A percentile compares a stretch with the other conserved stretches of the same genome.
phyloP scores from a whole-genome alignment of 2,888 invertebrate genomes.

The Xestoiulus laeticollis region DNA sequence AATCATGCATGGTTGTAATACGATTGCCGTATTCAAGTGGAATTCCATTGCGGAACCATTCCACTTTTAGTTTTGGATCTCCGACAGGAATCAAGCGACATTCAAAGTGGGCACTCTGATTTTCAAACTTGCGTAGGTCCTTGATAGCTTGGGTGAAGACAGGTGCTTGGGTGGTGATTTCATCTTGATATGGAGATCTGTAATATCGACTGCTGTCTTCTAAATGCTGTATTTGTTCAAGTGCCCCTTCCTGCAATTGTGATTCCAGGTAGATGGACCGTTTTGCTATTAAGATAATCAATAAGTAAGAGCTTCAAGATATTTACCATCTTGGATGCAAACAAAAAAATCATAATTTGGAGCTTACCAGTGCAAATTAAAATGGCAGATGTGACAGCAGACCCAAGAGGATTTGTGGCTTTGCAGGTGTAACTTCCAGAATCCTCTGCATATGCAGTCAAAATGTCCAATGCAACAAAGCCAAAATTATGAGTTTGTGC shows the following conservation, averaged over 20 bases:
- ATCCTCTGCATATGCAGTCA: slow-evolving; percentile 95
- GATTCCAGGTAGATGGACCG: slow-evolving; percentile 88
- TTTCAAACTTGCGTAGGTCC: slow-evolving; percentile 85
- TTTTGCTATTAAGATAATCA: slow-evolving; percentile 66
- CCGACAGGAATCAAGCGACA: slow-evolving; percentile 93
- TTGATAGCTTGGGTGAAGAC: slow-evolving; percentile 91
- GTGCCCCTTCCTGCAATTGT: slow-evolving; percentile 82
- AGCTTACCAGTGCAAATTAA: slow-evolving; percentile 79
- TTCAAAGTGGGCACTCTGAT: slow-evolving; percentile 93
- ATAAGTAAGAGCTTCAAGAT: slow-evolving; percentile 2
- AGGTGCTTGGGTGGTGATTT: slow-evolving; percentile 84
- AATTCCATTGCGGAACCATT: slow-evolving; percentile 92
- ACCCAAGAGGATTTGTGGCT: slow-evolving; percentile 89
- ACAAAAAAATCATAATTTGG: not conserved
- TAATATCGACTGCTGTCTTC: slow-evolving; percentile 82
- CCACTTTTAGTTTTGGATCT: slow-evolving; percentile 89
- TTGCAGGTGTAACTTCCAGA: slow-evolving; percentile 95
- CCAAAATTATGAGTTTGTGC: slow-evolving; percentile 97
- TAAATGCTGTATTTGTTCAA: slow-evolving; percentile 80
- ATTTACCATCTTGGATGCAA: not conserved
- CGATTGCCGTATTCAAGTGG: slow-evolving; percentile 83
- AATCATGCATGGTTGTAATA: slow-evolving; percentile 88
- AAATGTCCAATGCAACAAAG: slow-evolving; percentile 94
- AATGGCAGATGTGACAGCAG: slow-evolving; percentile 90
- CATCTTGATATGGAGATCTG: slow-evolving; percentile 78